Percentiles rank a stretch among this genome's conserved stretches.
These are phyloP conservation scores for Hetaerina americana DNA, from an alignment of 1,140 invertebrate species.

Conservation along the genomic window DNA sequence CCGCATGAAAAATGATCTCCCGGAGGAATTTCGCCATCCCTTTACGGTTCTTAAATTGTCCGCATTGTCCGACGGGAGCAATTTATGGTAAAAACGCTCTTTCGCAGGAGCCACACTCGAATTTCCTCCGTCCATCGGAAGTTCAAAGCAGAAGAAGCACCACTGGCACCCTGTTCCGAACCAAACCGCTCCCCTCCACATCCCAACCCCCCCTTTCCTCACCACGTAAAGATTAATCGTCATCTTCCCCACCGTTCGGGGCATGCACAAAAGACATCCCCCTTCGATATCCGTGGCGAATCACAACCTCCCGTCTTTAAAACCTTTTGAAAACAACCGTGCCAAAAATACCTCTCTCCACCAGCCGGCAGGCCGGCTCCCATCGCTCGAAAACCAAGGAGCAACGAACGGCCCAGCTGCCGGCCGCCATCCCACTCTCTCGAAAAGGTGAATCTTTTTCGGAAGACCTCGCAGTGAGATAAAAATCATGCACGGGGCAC, in stretches of 20 bases:
- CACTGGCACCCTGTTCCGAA: too few relatives aligned
- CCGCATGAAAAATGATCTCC: too few relatives aligned
- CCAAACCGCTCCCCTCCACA: too few relatives aligned
- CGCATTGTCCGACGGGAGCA: too few relatives aligned
- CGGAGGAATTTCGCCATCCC: too few relatives aligned
- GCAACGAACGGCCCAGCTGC: too few relatives aligned
- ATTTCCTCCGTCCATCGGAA: not conserved
- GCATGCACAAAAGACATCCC: not conserved
- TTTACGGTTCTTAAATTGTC: too few relatives aligned
- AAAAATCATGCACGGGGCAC: not conserved
- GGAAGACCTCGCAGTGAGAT: not conserved
- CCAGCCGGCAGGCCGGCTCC: not conserved
- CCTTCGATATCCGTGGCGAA: not conserved
- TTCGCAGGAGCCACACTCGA: too few relatives aligned
- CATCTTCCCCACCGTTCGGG: not conserved
- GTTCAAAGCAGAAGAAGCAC: not conserved
- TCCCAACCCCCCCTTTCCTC: not conserved
- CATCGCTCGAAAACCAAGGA: too few relatives aligned
- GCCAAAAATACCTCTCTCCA: not conserved
- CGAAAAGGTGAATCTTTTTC: not conserved
- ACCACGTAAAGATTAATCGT: not conserved
- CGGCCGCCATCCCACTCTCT: too few relatives aligned
- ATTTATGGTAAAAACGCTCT: too few relatives aligned
- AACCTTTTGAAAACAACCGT: not conserved
- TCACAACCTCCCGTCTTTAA: not conserved